Conservation (phyloP, 2,888 invertebrate species). For the Pasiphila rectangulata region DNA sequence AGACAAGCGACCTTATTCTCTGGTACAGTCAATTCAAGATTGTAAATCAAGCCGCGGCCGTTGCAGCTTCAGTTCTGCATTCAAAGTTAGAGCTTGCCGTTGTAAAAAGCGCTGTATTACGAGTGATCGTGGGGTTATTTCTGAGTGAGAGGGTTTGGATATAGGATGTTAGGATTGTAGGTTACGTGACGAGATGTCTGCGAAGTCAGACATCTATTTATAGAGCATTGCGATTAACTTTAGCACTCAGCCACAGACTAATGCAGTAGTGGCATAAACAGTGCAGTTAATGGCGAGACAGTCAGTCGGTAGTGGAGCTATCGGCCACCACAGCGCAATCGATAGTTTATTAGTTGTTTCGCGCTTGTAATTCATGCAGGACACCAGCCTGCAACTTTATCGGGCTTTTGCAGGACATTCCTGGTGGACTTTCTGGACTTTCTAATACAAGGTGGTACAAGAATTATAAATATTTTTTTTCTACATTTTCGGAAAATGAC, state of each 20-base stretch:
- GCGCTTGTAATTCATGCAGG: slow-evolving; percentile 12
- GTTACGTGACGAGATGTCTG: slow-evolving; percentile 58
- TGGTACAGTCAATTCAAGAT: slow-evolving; percentile 30
- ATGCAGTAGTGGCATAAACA: slow-evolving; percentile 10
- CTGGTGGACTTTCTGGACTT: too few relatives aligned
- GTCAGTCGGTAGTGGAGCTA: slow-evolving; percentile 40
- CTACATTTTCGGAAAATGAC: neutral
- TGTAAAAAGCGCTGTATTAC: slow-evolving; percentile 40
- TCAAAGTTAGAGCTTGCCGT: slow-evolving; percentile 6
- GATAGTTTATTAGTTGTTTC: slow-evolving; percentile 45
- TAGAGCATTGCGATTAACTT: slow-evolving; percentile 63
- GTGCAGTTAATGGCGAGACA: slow-evolving; percentile 44
- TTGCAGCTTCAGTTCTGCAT: slow-evolving; percentile 30
- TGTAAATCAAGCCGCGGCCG: slow-evolving; percentile 17
- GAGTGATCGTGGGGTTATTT: slow-evolving; percentile 36
- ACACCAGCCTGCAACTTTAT: slow-evolving; percentile 13
- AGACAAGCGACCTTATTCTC: slow-evolving; percentile 41
- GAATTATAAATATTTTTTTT: too few relatives aligned
- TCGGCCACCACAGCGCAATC: slow-evolving; percentile 43
- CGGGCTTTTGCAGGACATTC: slow-evolving; percentile 7
- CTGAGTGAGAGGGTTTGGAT: slow-evolving; percentile 19
- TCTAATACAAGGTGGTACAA: neutral
- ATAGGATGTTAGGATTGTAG: slow-evolving; percentile 39
- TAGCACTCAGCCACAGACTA: slow-evolving; percentile 38
- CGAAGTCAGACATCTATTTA: slow-evolving; percentile 73